phyloP scores from a whole-genome alignment of 2,113 vertebrate species.

The Baryphthengus martii region DNA sequence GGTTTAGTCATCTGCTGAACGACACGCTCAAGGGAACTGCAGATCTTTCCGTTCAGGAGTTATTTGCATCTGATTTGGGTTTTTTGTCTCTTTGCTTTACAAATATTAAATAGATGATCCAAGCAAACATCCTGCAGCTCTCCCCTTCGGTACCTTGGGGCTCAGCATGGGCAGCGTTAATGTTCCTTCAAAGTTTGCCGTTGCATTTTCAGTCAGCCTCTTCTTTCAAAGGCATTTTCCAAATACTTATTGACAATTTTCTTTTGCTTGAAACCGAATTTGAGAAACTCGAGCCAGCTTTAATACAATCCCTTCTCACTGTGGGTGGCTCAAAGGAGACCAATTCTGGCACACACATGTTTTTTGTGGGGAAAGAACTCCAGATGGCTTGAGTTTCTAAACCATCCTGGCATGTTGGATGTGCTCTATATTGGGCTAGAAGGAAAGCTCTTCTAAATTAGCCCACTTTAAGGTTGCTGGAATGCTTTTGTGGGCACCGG shows the following conservation, averaged over 20 bases:
- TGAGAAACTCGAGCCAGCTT: background rate
- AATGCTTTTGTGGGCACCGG: background rate
- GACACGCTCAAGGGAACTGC: background rate
- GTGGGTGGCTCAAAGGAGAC: constrained; percentile 34
- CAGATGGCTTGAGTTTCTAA: constrained; percentile 46
- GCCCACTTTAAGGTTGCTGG: background rate
- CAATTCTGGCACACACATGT: background rate
- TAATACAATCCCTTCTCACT: background rate
- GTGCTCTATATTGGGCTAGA: background rate
- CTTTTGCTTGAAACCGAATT: background rate
- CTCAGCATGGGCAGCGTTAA: background rate
- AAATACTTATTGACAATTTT: background rate
- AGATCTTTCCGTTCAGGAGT: background rate
- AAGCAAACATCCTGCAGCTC: background rate
- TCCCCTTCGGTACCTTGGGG: background rate
- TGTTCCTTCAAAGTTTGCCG: background rate
- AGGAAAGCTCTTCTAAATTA: background rate
- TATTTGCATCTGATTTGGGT: constrained; percentile 10
- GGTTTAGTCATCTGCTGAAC: background rate
- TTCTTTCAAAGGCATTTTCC: background rate
- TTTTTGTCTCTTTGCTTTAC: background rate
- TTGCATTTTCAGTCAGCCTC: background rate
- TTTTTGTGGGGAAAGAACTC: background rate
- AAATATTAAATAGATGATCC: background rate
- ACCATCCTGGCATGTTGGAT: background rate